These are phyloP conservation scores for Drusus annulatus DNA, from an alignment of 1,140 invertebrate genomes.

Conservation along the genomic window DNA sequence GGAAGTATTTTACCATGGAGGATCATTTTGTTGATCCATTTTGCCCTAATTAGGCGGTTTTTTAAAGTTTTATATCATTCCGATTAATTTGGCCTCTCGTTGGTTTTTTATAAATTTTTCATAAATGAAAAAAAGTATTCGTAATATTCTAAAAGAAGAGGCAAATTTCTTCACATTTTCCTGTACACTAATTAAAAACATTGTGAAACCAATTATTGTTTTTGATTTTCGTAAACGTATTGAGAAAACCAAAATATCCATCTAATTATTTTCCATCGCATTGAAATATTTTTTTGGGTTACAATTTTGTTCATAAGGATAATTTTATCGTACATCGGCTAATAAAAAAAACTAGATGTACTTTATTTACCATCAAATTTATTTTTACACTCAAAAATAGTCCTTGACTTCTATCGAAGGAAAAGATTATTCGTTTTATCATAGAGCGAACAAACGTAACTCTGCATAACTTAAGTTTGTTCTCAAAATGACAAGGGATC, in stretches of 20 bases:
- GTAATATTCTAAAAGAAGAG: conserved; percentile 7
- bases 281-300: neutral
- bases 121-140: neutral
- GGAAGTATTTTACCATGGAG: neutral
- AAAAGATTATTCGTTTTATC: conserved; percentile 23
- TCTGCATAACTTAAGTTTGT: conserved; percentile 32
- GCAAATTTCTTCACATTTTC: neutral
- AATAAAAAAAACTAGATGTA: conserved; percentile 26
- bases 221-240: neutral
- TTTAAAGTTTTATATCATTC: conserved; percentile 11
- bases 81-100: conserved; percentile 9
- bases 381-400: conserved; percentile 16
- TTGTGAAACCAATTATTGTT: neutral
- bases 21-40: conserved; percentile 2
- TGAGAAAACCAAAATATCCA: neutral
- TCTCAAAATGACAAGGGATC: conserved; percentile 48
- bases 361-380: conserved; percentile 9
- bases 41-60: neutral
- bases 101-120: neutral
- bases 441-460: conserved; percentile 31
- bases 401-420: conserved; percentile 3
- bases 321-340: conserved; percentile 13
- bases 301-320: conserved; percentile 6
- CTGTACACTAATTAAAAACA: conserved; percentile 5
- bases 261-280: neutral